Conservation (phyloP, 2,888 invertebrate species). For the Volucella inflata region DNA sequence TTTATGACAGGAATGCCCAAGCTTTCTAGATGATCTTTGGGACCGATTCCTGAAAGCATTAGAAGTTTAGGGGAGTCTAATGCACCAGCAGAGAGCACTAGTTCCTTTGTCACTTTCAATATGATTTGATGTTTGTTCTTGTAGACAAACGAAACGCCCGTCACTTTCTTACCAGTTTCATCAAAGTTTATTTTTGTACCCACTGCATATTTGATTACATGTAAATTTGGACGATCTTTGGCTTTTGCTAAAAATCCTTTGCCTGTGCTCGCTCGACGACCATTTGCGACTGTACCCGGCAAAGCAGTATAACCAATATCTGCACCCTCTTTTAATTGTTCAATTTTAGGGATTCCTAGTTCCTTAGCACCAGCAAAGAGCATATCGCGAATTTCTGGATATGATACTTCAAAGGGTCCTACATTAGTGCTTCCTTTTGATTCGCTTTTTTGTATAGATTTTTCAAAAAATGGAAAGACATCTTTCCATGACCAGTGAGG, state of each 20-base stretch:
- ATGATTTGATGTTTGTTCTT: slow-evolving; percentile 80
- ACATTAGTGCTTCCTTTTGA: slow-evolving; percentile 83
- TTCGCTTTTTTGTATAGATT: slow-evolving; percentile 84
- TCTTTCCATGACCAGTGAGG: slow-evolving; percentile 89
- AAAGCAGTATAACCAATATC: slow-evolving; percentile 85
- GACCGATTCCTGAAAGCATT: slow-evolving; percentile 82
- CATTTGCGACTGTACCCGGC: slow-evolving; percentile 85
- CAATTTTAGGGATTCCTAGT: slow-evolving; percentile 82
- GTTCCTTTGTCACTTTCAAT: slow-evolving; percentile 78
- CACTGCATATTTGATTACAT: slow-evolving; percentile 85
- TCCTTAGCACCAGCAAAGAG: slow-evolving; percentile 84
- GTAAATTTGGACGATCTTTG: slow-evolving; percentile 85
- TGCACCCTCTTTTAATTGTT: slow-evolving; percentile 81
- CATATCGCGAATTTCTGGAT: slow-evolving; percentile 76
- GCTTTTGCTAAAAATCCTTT: slow-evolving; percentile 87
- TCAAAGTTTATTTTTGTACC: slow-evolving; percentile 86
- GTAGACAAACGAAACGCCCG: slow-evolving; percentile 84
- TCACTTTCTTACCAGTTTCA: slow-evolving; percentile 82
- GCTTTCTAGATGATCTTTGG: slow-evolving; percentile 77
- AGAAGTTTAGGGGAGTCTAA: slow-evolving; percentile 81
- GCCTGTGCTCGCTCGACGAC: slow-evolving; percentile 89
- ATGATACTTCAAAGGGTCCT: slow-evolving; percentile 80
- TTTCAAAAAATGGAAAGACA: slow-evolving; percentile 91
- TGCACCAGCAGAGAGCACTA: slow-evolving; percentile 81
- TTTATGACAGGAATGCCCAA: slow-evolving; percentile 77